Base-by-base conservation (phyloP, 2,888 invertebrate species). In the Calephelis perditalis region DNA sequence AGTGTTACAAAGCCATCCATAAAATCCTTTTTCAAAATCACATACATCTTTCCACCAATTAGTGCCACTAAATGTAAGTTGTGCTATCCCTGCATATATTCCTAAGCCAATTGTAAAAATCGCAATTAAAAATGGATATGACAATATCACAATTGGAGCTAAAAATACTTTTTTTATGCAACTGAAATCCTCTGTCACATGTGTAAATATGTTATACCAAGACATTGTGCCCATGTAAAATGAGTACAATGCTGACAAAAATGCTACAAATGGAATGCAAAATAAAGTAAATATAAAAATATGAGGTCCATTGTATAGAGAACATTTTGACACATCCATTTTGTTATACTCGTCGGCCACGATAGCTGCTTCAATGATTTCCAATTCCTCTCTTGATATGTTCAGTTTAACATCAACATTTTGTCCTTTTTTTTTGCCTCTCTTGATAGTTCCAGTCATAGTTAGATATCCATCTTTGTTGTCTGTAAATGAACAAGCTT, bases 11-110 rank as follows among this genome's bases (percentile, higher is more conserved):
- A 95, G 81, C 95, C 95, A 95, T 7, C 95, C 95, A 69, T 94
- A 95, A 81, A 95, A 95, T 0, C 95, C 95, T 78, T 95, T 95
- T 71, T 95, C 95, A 73, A 94, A 92, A 79, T 95, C 95, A 62
- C 92, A 91, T 3, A 95, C 92, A 81, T 94, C 94, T 70, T 93
- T 93, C 75, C 92, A 89, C 95, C 95, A 95, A 67, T 92, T 92
- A 44, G 91, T 90, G 63, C 92, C 92, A 71, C 92, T 93, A 77
- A 94, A 92, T 1, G 95, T 95, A 11, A 95, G 77, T 78, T 95
- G 95, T 7, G 92, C 91, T 61, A 94, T 81, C 0, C 94, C 94
- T 55, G 94, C 93, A 78, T 94, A 95, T 44, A 95, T 58, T 0
- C 94, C 94, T 15, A 95, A 75, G 0, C 93, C 93, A 60, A 94